phyloP scores from a whole-genome alignment of 2,797 vertebrate species.

The Hyperoplus lanceolatus region DNA sequence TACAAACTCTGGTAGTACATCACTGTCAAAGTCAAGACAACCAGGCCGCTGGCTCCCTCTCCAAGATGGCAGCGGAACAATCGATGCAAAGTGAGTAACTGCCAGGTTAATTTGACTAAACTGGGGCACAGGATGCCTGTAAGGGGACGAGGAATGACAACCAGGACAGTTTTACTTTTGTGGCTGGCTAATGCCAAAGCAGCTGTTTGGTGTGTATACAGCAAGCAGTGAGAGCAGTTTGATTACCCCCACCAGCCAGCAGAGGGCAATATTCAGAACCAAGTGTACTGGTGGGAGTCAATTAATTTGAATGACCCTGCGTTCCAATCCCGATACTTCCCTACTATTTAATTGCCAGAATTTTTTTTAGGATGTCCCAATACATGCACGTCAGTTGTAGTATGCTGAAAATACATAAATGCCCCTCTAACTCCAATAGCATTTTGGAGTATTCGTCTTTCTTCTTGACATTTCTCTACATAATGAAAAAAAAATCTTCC shows the following conservation, averaged over 20 bases:
- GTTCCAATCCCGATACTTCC: no score
- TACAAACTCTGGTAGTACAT: constrained; percentile 45
- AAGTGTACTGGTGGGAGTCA: not conserved
- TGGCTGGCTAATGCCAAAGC: constrained; percentile 21
- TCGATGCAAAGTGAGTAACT: constrained; percentile 58
- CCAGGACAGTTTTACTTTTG: constrained; percentile 28
- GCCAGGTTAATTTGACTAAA: constrained; percentile 44
- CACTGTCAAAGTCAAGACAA: constrained; percentile 56
- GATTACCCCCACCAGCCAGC: constrained; percentile 28
- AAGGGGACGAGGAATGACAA: constrained; percentile 45
- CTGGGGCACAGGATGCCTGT: constrained; percentile 41
- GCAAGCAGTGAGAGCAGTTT: not conserved
- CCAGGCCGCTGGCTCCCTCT: constrained; percentile 50
- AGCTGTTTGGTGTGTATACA: constrained; percentile 8
- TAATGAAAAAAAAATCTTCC: no score
- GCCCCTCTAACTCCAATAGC: no score
- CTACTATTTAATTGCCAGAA: no score
- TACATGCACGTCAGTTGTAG: no score
- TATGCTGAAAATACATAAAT: no score
- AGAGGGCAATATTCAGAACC: constrained; percentile 25
- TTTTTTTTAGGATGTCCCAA: no score
- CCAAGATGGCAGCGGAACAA: constrained; percentile 53
- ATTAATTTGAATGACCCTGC: no score
- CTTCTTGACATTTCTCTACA: no score
- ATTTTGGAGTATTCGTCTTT: no score